Evolutionary conservation across 2,888 invertebrate genomes (phyloP).

Genomic region (Eudasyphora cyanicolor): DNA sequence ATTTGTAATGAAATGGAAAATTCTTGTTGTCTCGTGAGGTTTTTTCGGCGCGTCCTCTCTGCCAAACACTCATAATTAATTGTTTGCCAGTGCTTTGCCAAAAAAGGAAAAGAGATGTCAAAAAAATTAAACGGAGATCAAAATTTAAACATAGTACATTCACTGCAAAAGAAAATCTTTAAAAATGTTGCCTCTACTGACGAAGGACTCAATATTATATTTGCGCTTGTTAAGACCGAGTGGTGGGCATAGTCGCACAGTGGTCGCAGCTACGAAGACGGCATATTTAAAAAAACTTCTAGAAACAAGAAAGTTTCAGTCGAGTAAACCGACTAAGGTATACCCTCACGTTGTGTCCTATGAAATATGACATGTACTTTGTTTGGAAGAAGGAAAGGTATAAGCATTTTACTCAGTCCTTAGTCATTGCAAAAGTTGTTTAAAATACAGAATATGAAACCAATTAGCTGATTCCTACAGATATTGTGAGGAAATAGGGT

Average conservation of each 20-base stretch:
- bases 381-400: too few relatives aligned
- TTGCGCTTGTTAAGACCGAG: not conserved
- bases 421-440: too few relatives aligned
- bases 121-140: constrained; percentile 25
- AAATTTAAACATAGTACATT: not conserved
- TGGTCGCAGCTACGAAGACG: not conserved
- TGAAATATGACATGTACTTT: too few relatives aligned
- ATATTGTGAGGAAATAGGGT: too few relatives aligned
- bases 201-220: constrained; percentile 13
- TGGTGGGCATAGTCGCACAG: not conserved
- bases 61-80: constrained; percentile 54
- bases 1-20: constrained; percentile 64
- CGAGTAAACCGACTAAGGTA: too few relatives aligned
- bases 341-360: too few relatives aligned
- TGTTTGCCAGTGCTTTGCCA: not conserved
- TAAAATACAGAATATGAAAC: too few relatives aligned
- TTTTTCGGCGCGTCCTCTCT: constrained; percentile 2
- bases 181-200: constrained; percentile 5
- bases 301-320: too few relatives aligned
- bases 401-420: too few relatives aligned
- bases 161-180: not conserved
- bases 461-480: too few relatives aligned
- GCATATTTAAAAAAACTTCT: too few relatives aligned
- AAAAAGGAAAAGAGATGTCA: not conserved
- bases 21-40: constrained; percentile 33